These are phyloP conservation scores for Aleadryas rufinucha DNA, from an alignment of 2,113 vertebrate species.

Conservation along the genomic window DNA sequence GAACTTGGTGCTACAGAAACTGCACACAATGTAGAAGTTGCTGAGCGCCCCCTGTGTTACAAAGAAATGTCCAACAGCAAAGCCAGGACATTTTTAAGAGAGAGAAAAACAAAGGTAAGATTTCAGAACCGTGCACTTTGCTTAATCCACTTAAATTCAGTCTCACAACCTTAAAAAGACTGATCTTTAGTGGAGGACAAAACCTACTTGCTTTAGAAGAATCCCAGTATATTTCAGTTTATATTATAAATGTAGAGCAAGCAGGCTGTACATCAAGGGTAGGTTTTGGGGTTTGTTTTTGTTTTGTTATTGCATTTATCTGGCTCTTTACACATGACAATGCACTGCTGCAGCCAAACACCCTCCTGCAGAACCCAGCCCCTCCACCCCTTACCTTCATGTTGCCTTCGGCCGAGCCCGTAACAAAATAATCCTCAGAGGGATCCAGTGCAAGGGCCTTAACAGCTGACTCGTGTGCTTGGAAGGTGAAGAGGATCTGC, in stretches of 20 bases:
- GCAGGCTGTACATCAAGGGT: not conserved
- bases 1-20: not conserved
- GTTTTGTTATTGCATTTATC: not conserved
- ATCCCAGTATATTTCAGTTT: not conserved
- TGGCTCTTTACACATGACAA: not conserved
- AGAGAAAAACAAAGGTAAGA: not conserved
- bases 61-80: not conserved
- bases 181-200: not conserved
- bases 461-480: constrained; percentile 93
- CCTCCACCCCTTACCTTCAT: constrained; percentile 85
- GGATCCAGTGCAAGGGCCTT: constrained; percentile 91
- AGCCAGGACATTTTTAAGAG: not conserved
- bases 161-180: not conserved
- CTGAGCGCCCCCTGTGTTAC: not conserved
- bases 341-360: not conserved
- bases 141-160: not conserved
- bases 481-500: constrained; percentile 90
- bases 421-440: constrained; percentile 92
- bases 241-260: not conserved
- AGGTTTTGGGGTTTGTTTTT: not conserved
- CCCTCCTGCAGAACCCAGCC: not conserved
- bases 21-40: not conserved
- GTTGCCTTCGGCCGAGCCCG: constrained; percentile 95
- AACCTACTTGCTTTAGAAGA: not conserved
- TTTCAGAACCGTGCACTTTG: not conserved